Base-by-base conservation (phyloP, 2,888 invertebrate species). In the Mamestra brassicae region DNA sequence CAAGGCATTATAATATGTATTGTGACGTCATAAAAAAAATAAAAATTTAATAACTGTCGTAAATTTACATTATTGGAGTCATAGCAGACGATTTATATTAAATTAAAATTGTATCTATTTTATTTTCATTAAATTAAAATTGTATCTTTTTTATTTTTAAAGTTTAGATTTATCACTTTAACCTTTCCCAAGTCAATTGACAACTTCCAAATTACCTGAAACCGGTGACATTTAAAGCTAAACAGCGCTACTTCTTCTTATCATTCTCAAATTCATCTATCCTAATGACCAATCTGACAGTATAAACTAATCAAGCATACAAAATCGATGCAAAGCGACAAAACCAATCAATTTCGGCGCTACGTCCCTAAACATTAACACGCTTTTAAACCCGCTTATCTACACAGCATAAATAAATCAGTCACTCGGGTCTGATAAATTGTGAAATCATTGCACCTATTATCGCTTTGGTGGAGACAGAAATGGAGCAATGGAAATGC, bases 401-500 rank as follows among this genome's bases (percentile, higher is more conserved):
- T 67, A 61, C 60, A 45, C 11, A 62, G 68, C 66, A 66, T 78
- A 74, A 83, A 87, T 87, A 87, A 86, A 86, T 86, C 87, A 78
- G 78, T 84, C 80, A 77, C 67, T 67, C n/a, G 4, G 26, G 11
- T 13, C 74, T 80, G 84, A 84, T 86, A 85, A 83, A 83, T 76
- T 80, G 81, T 75, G 74, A 81, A 84, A 85, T 70, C 74, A 84
- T 84, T 86, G 81, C 83, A 73, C 80, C 76, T 85, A 85, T 84
- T 84, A 81, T 86, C 76, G 78, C 77, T 76, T 77, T 76, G 74
- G 70, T 66, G 26, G 67, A 67, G 84, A 78, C 78, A 85, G 84
- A 86, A 88, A 74, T 90, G 74, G 85, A 83, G 67, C 86, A 89
- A 79, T 80, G 65, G 84, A 78, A 83, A 84, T 83, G 86, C 81